These are phyloP conservation scores for Synanceia verrucosa DNA, from an alignment of 2,797 vertebrate species.

Conservation along the genomic window DNA sequence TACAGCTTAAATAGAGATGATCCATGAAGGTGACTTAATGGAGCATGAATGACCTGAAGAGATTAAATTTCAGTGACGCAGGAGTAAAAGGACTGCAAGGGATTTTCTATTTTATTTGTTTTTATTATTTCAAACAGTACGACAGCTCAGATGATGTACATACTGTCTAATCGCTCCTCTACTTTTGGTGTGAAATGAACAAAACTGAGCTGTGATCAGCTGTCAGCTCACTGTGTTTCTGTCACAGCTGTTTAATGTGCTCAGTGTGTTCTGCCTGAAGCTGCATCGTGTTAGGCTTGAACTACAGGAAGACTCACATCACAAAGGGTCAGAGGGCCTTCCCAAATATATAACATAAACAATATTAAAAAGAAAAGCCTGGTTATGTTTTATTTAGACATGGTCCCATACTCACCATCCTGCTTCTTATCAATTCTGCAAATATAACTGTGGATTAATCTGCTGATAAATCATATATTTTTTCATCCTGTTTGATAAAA, in stretches of 20 bases:
- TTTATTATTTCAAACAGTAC: not conserved
- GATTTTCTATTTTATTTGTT: not conserved
- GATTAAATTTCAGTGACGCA: not conserved
- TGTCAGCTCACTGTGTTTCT: not conserved
- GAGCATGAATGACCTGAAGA: conserved; percentile 27
- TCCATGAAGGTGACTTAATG: not conserved
- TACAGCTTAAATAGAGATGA: not conserved
- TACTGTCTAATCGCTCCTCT: not conserved
- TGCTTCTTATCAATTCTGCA: not conserved
- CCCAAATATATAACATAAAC: no score
- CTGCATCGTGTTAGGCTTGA: not conserved
- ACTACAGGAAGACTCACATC: not conserved
- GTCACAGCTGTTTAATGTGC: not conserved
- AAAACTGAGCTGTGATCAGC: not conserved
- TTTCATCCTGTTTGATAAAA: not conserved
- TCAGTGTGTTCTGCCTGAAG: not conserved
- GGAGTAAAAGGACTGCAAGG: conserved; percentile 23
- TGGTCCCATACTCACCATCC: not conserved
- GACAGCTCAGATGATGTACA: not conserved
- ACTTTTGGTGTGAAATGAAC: not conserved
- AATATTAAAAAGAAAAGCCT: not conserved
- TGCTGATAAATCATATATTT: not conserved
- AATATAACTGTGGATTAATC: not conserved
- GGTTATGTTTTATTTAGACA: not conserved
- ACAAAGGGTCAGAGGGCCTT: not conserved